Percentiles rank a stretch among this genome's conserved stretches.
These are phyloP conservation scores for Ancistrus triradiatus DNA, from an alignment of 2,113 vertebrate genomes.

Conservation along the genomic window DNA sequence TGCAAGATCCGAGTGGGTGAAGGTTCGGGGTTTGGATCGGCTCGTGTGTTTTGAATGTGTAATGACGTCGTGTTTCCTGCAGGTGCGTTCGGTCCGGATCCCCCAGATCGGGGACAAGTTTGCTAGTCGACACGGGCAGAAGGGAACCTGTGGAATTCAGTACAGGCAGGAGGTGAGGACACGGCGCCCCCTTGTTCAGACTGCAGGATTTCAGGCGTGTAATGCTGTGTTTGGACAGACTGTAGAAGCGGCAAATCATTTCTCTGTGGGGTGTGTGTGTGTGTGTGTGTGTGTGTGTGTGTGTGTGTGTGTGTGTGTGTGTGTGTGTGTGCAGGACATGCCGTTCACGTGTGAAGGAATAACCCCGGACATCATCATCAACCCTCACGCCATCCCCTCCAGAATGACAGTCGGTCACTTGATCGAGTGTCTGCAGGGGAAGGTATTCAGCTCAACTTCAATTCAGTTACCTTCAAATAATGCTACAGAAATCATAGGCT, in stretches of 20 bases:
- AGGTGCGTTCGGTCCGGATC: slow-evolving; percentile 96
- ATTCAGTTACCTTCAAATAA: too few species aligned
- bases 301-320: neutral
- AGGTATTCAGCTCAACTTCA: slow-evolving; percentile 76
- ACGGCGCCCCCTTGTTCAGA: too few species aligned
- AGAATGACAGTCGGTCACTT: slow-evolving; percentile 98
- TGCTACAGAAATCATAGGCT: too few species aligned
- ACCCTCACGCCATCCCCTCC: slow-evolving; percentile 96
- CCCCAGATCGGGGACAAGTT: slow-evolving; percentile 99
- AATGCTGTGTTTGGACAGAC: too few species aligned
- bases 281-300: neutral
- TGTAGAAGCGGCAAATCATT: too few species aligned
- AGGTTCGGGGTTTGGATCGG: accelerated
- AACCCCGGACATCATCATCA: slow-evolving; percentile 98
- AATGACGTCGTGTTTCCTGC: neutral
- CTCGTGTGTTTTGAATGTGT: neutral
- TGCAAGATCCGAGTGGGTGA: slow-evolving; percentile 94
- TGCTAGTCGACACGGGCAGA: slow-evolving; percentile 96
- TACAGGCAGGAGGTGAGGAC: slow-evolving; percentile 91
- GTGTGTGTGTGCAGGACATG: slow-evolving; percentile 79
- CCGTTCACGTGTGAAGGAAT: slow-evolving; percentile 98
- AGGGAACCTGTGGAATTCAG: slow-evolving; percentile 97
- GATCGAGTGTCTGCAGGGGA: slow-evolving; percentile 98
- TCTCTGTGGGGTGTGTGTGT: too few species aligned
- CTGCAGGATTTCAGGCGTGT: too few species aligned